These are phyloP conservation scores for Sympetrum striolatum DNA, from an alignment of 2,888 invertebrate genomes.

Conservation along the genomic window DNA sequence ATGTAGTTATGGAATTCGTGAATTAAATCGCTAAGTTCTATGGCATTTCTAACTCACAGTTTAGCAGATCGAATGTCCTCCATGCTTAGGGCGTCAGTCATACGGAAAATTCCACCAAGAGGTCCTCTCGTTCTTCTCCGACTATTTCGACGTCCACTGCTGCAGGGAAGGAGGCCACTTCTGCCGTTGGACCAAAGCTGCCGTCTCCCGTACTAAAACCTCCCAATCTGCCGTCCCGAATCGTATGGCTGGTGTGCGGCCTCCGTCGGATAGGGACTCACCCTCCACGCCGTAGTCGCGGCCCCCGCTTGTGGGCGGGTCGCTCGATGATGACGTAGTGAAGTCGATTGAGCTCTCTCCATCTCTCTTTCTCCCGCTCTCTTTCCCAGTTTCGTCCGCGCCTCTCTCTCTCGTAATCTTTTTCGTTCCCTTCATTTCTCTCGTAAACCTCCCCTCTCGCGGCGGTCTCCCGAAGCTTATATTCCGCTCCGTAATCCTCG, in stretches of 20 bases:
- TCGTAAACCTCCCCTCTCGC: background rate
- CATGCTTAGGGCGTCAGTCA: background rate
- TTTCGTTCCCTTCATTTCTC: background rate
- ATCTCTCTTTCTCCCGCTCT: background rate
- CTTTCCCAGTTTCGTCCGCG: background rate
- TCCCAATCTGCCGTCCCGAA: background rate
- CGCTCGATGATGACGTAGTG: slow-evolving; percentile 44
- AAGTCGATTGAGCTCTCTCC: slow-evolving; percentile 13
- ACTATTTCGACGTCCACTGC: background rate
- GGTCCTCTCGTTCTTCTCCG: background rate
- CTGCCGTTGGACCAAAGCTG: background rate
- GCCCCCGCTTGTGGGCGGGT: slow-evolving; percentile 9
- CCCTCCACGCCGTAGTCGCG: background rate
- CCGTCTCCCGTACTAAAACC: background rate
- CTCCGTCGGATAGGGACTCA: background rate
- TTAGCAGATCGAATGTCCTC: background rate
- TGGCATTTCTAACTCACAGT: background rate
- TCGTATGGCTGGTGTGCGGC: background rate
- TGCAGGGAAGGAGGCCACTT: background rate
- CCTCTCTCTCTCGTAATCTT: background rate
- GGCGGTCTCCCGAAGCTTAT: background rate
- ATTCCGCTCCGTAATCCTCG: background rate
- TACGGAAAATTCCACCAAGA: background rate
- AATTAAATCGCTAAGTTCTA: no score
- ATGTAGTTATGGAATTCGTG: no score